Percentiles rank a stretch among this genome's conserved stretches.
These are phyloP conservation scores for Oncorhynchus nerka DNA, from an alignment of 2,113 vertebrate genomes.

Conservation along the genomic window DNA sequence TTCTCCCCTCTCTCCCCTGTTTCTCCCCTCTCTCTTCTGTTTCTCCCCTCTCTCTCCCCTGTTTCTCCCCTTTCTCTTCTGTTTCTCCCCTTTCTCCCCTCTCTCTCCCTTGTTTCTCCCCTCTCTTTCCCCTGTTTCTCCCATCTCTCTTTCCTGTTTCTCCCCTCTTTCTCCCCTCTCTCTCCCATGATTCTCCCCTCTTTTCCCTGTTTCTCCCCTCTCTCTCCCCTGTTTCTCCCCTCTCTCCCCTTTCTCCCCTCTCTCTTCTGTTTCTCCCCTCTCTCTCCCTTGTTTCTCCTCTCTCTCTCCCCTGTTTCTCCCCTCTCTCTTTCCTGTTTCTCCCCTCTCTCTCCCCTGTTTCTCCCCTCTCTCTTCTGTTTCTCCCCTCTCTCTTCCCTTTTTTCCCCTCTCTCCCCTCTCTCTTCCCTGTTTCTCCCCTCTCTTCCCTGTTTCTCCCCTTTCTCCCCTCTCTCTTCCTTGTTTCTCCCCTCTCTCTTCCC, in stretches of 20 bases:
- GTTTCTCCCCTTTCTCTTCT: too few species aligned
- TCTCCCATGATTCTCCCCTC: constrained; percentile 13
- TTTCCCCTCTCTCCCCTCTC: too few species aligned
- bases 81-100: background rate
- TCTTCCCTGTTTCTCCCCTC: background rate
- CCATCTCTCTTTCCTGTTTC: too few species aligned
- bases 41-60: too few species aligned
- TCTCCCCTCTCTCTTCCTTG: background rate
- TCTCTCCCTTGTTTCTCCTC: too few species aligned
- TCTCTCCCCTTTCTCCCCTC: too few species aligned
- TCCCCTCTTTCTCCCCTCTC: background rate
- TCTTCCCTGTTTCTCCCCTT: background rate
- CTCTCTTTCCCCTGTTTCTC: background rate
- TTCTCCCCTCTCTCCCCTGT: background rate
- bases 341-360: background rate
- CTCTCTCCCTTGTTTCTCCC: background rate
- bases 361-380: background rate
- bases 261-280: too few species aligned
- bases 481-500: too few species aligned
- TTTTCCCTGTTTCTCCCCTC: too few species aligned
- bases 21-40: background rate
- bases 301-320: too few species aligned
- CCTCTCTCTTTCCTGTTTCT: too few species aligned
- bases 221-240: background rate
- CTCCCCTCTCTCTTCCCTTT: too few species aligned